Conservation (phyloP, 1,140 invertebrate species). For the Hylaeus anthracinus region DNA sequence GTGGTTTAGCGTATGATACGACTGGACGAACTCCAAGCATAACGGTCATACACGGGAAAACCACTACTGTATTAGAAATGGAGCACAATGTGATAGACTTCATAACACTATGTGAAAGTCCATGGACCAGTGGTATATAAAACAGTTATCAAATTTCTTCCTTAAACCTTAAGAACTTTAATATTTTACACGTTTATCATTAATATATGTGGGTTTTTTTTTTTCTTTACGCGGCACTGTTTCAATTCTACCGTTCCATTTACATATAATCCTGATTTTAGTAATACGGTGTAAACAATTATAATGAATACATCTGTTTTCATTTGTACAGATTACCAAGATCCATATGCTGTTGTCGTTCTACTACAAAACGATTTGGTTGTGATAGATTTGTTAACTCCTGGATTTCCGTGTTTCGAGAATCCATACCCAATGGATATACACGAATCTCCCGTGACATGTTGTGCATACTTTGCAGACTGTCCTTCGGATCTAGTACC, state of each 20-base stretch:
- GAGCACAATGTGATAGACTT: conserved; percentile 99
- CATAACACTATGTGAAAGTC: conserved; percentile 96
- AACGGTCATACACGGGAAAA: conserved; percentile 96
- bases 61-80: conserved; percentile 99
- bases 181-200: too few relatives aligned
- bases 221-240: neutral
- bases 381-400: conserved; percentile 96
- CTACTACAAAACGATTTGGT: conserved; percentile 98
- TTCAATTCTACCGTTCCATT: neutral
- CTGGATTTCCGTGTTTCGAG: conserved; percentile 98
- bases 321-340: conserved; percentile 91
- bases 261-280: neutral
- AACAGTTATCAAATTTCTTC: neutral
- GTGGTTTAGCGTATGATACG: conserved; percentile 94
- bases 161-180: neutral
- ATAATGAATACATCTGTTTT: neutral
- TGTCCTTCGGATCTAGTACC: conserved; percentile 98
- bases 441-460: conserved; percentile 98
- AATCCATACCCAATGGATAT: conserved; percentile 99
- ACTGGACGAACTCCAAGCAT: conserved; percentile 95
- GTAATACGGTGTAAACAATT: neutral
- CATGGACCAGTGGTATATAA: conserved; percentile 92
- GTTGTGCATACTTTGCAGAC: conserved; percentile 97
- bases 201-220: neutral
- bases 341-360: conserved; percentile 98